Percentiles rank a stretch among this genome's conserved stretches.
Evolutionary conservation across 2,888 invertebrate genomes (phyloP).

Genomic region (Ophioninae sp.): DNA sequence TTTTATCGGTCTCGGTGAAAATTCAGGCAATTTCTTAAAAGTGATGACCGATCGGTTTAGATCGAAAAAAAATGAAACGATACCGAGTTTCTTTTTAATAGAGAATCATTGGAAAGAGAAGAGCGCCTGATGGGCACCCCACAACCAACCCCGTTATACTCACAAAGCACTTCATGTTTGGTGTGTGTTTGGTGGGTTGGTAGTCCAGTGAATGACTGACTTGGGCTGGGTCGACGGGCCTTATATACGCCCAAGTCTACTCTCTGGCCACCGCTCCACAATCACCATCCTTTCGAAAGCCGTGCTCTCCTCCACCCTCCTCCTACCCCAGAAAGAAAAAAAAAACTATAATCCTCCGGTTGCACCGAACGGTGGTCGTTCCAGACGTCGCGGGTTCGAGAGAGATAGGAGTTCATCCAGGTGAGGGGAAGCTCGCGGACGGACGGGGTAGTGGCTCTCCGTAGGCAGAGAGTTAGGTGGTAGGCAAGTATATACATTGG

Average conservation of each 20-base stretch:
- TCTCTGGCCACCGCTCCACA: slow-evolving; percentile 77
- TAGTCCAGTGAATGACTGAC: slow-evolving; percentile 81
- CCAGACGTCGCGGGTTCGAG: slow-evolving; percentile 52
- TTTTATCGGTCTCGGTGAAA: too few relatives aligned
- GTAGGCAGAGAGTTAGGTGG: slow-evolving; percentile 58
- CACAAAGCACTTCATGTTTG: slow-evolving; percentile 81
- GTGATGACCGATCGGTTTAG: too few relatives aligned
- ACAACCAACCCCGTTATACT: slow-evolving; percentile 73
- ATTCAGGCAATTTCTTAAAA: too few relatives aligned
- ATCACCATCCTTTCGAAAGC: slow-evolving; percentile 82
- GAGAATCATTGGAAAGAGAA: slow-evolving; percentile 29
- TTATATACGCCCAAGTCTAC: slow-evolving; percentile 81
- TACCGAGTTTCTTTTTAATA: slow-evolving; percentile 10
- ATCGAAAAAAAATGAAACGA: neutral
- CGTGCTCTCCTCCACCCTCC: slow-evolving; percentile 75
- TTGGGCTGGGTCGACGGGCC: slow-evolving; percentile 79
- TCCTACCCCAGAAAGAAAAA: slow-evolving; percentile 75
- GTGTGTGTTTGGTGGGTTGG: slow-evolving; percentile 80
- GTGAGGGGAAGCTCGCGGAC: slow-evolving; percentile 64
- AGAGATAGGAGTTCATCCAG: slow-evolving; percentile 29
- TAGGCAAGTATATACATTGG: slow-evolving; percentile 50
- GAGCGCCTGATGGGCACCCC: slow-evolving; percentile 57
- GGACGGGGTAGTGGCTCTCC: slow-evolving; percentile 62
- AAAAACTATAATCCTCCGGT: slow-evolving; percentile 78
- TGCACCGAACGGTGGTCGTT: slow-evolving; percentile 63